Percentiles rank a stretch among this genome's conserved stretches.
phyloP scores from a whole-genome alignment of 2,797 vertebrate species.

The Crocidura indochinensis region DNA sequence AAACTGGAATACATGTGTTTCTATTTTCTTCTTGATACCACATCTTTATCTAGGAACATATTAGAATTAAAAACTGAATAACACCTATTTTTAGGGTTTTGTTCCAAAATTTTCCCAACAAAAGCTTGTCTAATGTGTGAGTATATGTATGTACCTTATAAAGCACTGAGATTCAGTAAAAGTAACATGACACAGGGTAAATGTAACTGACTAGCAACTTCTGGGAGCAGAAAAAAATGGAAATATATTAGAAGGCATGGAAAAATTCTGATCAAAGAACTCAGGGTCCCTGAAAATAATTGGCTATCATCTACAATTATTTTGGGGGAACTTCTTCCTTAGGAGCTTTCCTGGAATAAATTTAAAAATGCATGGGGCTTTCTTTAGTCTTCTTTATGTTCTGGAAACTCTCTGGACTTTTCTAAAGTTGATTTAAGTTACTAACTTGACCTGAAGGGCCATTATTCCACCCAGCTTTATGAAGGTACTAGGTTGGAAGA shows the following conservation, averaged over 20 bases:
- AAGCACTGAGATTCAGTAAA: background rate
- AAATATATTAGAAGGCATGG: conserved; percentile 1
- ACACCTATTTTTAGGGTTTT: conserved; percentile 57
- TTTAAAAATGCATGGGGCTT: background rate
- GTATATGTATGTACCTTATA: background rate
- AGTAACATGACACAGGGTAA: conserved; percentile 19
- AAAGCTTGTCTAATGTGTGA: background rate
- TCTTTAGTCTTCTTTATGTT: background rate
- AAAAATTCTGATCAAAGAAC: conserved; percentile 40
- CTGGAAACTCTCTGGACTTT: background rate
- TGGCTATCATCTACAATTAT: conserved; percentile 15
- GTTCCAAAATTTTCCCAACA: conserved; percentile 23
- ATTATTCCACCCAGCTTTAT: background rate
- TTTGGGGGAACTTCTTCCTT: background rate
- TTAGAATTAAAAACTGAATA: conserved; percentile 28
- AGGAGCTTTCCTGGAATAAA: no score
- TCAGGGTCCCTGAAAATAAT: background rate
- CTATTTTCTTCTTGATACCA: conserved; percentile 30
- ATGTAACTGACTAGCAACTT: conserved; percentile 32
- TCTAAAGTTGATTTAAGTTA: background rate
- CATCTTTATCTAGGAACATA: conserved; percentile 69
- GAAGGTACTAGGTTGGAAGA: background rate
- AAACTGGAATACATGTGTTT: background rate
- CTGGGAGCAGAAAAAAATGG: conserved; percentile 48
- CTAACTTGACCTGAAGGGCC: background rate